Base-by-base conservation (phyloP, 2,888 invertebrate genomes). In the Drosophila mulleri region DNA sequence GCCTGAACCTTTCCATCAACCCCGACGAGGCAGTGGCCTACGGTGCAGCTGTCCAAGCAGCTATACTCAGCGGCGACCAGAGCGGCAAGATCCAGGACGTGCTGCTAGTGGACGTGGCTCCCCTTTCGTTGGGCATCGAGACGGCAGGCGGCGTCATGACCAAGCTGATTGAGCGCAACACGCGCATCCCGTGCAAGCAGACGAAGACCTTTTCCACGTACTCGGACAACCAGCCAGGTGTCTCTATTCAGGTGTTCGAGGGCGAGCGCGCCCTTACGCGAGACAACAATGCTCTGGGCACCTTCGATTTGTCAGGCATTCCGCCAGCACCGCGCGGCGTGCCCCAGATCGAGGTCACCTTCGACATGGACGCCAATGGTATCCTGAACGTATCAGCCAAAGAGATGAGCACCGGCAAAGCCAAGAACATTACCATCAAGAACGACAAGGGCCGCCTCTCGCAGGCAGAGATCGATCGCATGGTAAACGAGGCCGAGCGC, bases 321-420 rank as follows among this genome's bases (percentile, higher is more conserved):
- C 98, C 98, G 4, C 98, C 98, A n/a, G 97, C 96, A 92, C 98
- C 95, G 70, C 96, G 95, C 79, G 98, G 96, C 91, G 98, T 96
- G 77, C 98, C 95, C 77, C 97, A 95, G 93, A 98, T 95, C 93
- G 98, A 96, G 92, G 96, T 97, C 29, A 96, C 96, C 45, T 96
- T 96, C 91, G 92, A 92, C 61, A 95, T 96, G 89, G 98, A 98
- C 90, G 98, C 98, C 54, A 98, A 99, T 93, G 98, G 98, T 91
- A 98, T 98, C 93, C 94, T 99, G 75, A 97, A 97, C 91, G 97
- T 98, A 1, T 95, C 96, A 0, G 97, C 97, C n/a, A 94, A 95
- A 68, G 95, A 95, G 73, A 94, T 94, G 91, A 94, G 94, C 85
- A 94, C 94, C 0, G 95, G 94, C 29, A 95, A 96, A 78, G 95